phyloP scores from a whole-genome alignment of 2,888 invertebrate species.

The Theretra japonica region DNA sequence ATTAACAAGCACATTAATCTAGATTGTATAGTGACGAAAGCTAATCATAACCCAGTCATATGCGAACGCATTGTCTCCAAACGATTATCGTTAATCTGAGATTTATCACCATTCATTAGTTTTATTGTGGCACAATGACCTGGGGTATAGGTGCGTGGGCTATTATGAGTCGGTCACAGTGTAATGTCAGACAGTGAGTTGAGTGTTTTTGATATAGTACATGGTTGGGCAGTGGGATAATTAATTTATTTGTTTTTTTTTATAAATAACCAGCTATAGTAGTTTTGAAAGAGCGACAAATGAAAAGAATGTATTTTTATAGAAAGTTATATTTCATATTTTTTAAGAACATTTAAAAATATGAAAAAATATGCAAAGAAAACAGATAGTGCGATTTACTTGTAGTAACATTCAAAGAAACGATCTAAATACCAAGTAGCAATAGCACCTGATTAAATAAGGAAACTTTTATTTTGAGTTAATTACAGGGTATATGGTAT shows the following conservation, averaged over 20 bases:
- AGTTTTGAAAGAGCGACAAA: neutral
- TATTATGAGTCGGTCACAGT: neutral
- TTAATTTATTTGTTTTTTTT: too few species aligned
- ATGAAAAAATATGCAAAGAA: too few species aligned
- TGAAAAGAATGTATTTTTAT: too few species aligned
- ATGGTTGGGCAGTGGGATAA: neutral
- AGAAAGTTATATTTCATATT: too few species aligned
- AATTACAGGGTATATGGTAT: too few species aligned
- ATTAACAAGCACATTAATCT: neutral
- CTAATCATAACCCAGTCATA: constrained; percentile 14
- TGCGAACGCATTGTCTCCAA: constrained; percentile 41
- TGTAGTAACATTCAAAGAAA: too few species aligned
- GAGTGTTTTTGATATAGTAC: neutral
- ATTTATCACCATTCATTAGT: constrained; percentile 41
- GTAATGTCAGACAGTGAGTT: neutral
- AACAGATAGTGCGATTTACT: too few species aligned
- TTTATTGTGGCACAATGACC: constrained; percentile 40
- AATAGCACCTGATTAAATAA: too few species aligned
- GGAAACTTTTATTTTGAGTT: too few species aligned
- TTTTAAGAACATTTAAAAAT: too few species aligned
- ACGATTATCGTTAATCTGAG: constrained; percentile 45
- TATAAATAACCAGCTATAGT: neutral
- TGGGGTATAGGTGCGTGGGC: constrained; percentile 7
- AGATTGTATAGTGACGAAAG: constrained; percentile 18
- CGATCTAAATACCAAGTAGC: too few species aligned